Conservation (phyloP, 92 coral and sea anemone species). For the Porites divaricata region DNA sequence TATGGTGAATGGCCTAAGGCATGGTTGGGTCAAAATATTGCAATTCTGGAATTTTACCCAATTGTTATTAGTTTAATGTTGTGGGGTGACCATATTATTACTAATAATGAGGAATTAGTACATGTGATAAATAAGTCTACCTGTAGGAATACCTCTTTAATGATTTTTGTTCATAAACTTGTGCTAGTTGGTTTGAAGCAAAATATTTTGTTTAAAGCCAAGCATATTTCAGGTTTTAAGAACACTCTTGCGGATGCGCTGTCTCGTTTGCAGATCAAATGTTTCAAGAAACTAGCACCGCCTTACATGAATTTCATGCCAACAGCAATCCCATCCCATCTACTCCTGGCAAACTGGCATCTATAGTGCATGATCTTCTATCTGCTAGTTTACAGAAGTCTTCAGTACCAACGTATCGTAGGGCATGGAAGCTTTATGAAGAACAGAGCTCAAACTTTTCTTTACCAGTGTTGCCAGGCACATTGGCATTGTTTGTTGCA, state of each 20-base stretch:
- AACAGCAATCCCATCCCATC: constrained; percentile 5
- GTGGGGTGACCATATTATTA: constrained; percentile 38
- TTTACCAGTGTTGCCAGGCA: neutral
- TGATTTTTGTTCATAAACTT: constrained; percentile 58
- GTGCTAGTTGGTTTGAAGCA: constrained; percentile 46
- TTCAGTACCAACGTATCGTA: too few relatives aligned
- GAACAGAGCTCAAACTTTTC: neutral
- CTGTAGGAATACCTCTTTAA: constrained; percentile 50
- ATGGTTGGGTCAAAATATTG: constrained; percentile 28
- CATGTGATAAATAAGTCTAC: constrained; percentile 50
- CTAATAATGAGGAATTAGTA: constrained; percentile 73
- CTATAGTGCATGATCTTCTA: neutral
- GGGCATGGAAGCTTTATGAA: neutral
- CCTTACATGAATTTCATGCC: constrained; percentile 38
- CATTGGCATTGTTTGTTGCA: neutral
- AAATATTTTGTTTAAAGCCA: constrained; percentile 66
- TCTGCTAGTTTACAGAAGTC: neutral
- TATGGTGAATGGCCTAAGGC: constrained; percentile 51
- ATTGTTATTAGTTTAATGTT: constrained; percentile 42
- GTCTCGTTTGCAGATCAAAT: constrained; percentile 60
- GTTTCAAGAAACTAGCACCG: constrained; percentile 64
- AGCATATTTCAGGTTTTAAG: constrained; percentile 58
- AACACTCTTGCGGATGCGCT: constrained; percentile 58
- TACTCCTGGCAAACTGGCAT: neutral
- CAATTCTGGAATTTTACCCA: constrained; percentile 39